These are phyloP conservation scores for Lerema accius DNA, from an alignment of 1,140 invertebrate genomes.

Conservation along the genomic window DNA sequence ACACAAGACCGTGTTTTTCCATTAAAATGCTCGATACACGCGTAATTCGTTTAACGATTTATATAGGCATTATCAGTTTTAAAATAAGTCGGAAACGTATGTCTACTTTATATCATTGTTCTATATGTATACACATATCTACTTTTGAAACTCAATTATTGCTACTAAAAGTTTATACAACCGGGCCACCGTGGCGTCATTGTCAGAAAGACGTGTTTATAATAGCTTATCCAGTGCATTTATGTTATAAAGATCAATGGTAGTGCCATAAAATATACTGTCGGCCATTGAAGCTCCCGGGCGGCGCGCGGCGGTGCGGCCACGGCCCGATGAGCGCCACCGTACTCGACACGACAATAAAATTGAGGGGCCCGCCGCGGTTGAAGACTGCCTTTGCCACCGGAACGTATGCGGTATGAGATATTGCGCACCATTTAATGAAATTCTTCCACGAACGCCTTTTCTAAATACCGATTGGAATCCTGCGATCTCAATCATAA, in stretches of 20 bases:
- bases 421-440: slow-evolving; percentile 49
- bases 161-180: too few relatives aligned
- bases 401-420: slow-evolving; percentile 50
- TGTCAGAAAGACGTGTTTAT: too few relatives aligned
- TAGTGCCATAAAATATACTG: slow-evolving; percentile 33
- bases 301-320: slow-evolving; percentile 35
- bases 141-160: too few relatives aligned
- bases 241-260: too few relatives aligned
- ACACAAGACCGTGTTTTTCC: too few relatives aligned
- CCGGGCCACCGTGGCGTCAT: too few relatives aligned
- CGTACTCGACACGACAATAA: slow-evolving; percentile 39
- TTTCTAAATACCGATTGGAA: slow-evolving; percentile 32
- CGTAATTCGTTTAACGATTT: too few relatives aligned
- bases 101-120: too few relatives aligned
- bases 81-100: too few relatives aligned
- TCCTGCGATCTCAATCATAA: slow-evolving; percentile 10
- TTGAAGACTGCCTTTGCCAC: slow-evolving; percentile 46
- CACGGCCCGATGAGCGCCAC: slow-evolving; percentile 41
- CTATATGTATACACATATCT: too few relatives aligned
- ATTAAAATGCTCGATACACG: too few relatives aligned
- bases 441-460: slow-evolving; percentile 50
- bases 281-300: slow-evolving; percentile 50
- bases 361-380: slow-evolving; percentile 58
- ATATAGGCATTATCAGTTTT: too few relatives aligned
- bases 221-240: background rate